A percentile compares a stretch with the other conserved stretches of the same genome.
These are phyloP conservation scores for Stramonita haemastoma DNA, from an alignment of 2,888 invertebrate species.

Conservation along the genomic window DNA sequence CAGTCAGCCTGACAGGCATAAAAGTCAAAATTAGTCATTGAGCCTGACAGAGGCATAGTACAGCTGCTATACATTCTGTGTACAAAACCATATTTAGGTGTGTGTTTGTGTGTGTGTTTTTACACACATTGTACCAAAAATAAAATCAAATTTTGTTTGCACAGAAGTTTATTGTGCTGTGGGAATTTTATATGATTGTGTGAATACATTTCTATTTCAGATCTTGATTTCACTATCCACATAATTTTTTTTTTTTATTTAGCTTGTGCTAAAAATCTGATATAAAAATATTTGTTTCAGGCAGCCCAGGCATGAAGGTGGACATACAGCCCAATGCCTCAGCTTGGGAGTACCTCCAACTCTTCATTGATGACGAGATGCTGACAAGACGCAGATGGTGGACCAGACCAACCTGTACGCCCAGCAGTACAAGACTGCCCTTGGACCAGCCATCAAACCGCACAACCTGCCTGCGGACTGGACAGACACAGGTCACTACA, in stretches of 20 bases:
- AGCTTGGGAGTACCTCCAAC: constrained; percentile 7
- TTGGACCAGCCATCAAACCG: not conserved
- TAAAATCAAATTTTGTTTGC: not conserved
- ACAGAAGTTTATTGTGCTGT: not conserved
- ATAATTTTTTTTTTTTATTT: too few species aligned
- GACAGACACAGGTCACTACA: not conserved
- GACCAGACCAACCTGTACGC: constrained; percentile 26
- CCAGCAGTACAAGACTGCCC: not conserved
- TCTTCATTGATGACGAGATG: not conserved
- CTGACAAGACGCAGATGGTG: not conserved
- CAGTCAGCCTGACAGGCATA: too few species aligned
- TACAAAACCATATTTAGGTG: too few species aligned
- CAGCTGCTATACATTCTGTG: too few species aligned
- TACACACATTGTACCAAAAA: too few species aligned
- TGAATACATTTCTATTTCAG: too few species aligned
- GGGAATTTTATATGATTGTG: not conserved
- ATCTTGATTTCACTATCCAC: too few species aligned
- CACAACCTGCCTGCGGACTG: not conserved
- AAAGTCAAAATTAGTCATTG: too few species aligned
- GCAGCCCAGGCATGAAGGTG: not conserved
- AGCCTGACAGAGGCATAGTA: too few species aligned
- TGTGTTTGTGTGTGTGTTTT: not conserved
- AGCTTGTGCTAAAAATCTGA: too few species aligned
- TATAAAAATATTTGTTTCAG: not conserved
- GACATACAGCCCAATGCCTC: not conserved